These are phyloP conservation scores for Sebastes dallii DNA, from an alignment of 2,797 vertebrate species.

Conservation along the genomic window DNA sequence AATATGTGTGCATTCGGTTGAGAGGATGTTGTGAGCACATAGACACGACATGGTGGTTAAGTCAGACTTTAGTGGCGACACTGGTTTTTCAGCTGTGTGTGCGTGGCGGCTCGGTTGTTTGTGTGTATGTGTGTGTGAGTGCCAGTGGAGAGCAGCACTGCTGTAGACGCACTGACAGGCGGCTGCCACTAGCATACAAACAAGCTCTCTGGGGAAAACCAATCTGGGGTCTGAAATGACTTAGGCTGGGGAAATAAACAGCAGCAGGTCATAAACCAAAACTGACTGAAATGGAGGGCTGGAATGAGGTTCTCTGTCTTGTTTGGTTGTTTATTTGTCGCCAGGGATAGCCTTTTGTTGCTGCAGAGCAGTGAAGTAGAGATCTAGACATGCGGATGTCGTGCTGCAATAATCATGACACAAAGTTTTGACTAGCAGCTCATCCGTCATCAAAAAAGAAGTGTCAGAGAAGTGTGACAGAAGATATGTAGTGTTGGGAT, in stretches of 20 bases:
- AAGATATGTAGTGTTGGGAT: not conserved
- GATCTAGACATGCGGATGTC: conserved; percentile 36
- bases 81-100: conserved; percentile 30
- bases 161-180: conserved; percentile 34
- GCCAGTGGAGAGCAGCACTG: not conserved
- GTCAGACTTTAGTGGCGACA: conserved; percentile 17
- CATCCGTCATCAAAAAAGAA: conserved; percentile 9
- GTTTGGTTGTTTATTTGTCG: conserved; percentile 57
- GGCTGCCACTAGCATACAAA: conserved; percentile 68
- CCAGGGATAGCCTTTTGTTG: conserved; percentile 24
- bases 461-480: not conserved
- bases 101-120: not conserved
- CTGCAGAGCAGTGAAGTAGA: conserved; percentile 11
- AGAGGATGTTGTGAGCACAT: not conserved
- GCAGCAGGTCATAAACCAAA: conserved; percentile 70
- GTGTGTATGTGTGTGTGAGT: not conserved
- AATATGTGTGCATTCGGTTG: not conserved
- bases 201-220: conserved; percentile 66
- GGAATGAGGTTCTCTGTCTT: conserved; percentile 55
- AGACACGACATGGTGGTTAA: conserved; percentile 25
- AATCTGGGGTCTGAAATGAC: conserved; percentile 66
- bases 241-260: conserved; percentile 63
- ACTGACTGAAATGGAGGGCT: conserved; percentile 52
- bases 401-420: conserved; percentile 34
- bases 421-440: conserved; percentile 24